Base-by-base conservation (phyloP, 1,140 invertebrate species). In the Leucophenga varia region DNA sequence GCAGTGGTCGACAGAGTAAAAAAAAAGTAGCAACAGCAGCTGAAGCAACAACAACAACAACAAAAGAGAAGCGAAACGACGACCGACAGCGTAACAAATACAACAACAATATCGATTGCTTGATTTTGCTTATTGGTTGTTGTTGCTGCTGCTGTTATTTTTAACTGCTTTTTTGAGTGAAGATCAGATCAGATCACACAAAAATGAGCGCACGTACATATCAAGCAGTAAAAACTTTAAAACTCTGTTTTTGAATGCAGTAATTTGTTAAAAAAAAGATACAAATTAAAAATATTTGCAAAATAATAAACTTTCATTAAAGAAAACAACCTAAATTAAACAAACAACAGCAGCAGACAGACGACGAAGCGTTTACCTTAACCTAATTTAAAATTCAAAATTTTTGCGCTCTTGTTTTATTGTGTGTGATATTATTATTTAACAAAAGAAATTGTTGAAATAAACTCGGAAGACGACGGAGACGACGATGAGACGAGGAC, bases 331-430 rank as follows among this genome's bases (percentile, higher is more conserved):
- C n/a, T n/a, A n/a, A n/a, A n/a, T n/a, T n/a, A n/a, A n/a, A n/a
- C n/a, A n/a, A 55, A 25, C 28, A 54, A 13, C 17, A 51, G n/a
- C 17, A 43, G 17, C 16, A 31, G 32, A 25, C 39, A 17, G 30
- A 18, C 42, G 16, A 34, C 36, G 36, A 39, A 64, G 68, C 59
- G n/a, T n/a, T 59, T 72, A 69, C 69, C 69, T 72, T 72, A 72
- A 72, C 69, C 69, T 57, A 72, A 72, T 72, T n/a, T 72, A 61
- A 72, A 63, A 63, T 54, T 59, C 55, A 49, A 43, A 57, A 45
- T 25, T 5, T 25, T 6, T 25, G 22, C 22, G 22, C n/a, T n/a
- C n/a, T n/a, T n/a, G n/a, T n/a, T n/a, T n/a, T n/a, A n/a, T n/a
- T n/a, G n/a, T n/a, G n/a, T n/a, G n/a, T 32, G 9, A 21, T 14